Base-by-base conservation (phyloP, 2,888 invertebrate genomes). In the Apocheima hispidaria region DNA sequence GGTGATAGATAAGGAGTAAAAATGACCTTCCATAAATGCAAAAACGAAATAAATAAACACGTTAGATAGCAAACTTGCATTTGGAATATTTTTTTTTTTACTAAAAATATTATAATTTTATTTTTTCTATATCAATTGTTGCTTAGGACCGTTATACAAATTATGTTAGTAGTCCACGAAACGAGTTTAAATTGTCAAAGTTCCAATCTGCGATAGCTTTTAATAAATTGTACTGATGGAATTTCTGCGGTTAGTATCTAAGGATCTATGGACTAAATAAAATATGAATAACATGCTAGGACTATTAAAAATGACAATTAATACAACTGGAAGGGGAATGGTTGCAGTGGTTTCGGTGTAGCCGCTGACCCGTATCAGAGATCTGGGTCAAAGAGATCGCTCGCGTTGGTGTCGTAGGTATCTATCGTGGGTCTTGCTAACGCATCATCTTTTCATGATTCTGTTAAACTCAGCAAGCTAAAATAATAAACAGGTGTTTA, bases 311-410 rank as follows among this genome's bases (percentile, higher is more conserved):
- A 77, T 81, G 80, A 80, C 75, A 84, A 86, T 83, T 80, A 79
- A 78, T 80, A 81, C 77, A 78, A 78, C 75, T 75, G 76, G 72
- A 12, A 77, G 69, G 73, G 60, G 74, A 75, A 81, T 76, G 61
- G 79, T 82, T 79, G 77, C 77, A 72, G 71, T 74, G 64, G 70
- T 74, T 75, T 72, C 61, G 69, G 62, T 73, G 69, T 69, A 68
- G 64, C 65, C 85, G 73, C 72, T 86, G 90, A 90, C 90, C 91
- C 79, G 84, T 84, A 81, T 80, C 81, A 75, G 71, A 75, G 75
- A 91, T 89, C 78, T 90, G 77, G 91, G 91, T 91, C 90, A 90
- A 82, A 77, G 84, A 82, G 84, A 79, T 82, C 81, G 82, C 71
- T 75, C 35, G 23, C 23, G 52, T 46, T 40, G 82, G 48, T 20